These are phyloP conservation scores for Todiramphus saurophagus DNA, from an alignment of 2,113 vertebrate species.

Conservation along the genomic window DNA sequence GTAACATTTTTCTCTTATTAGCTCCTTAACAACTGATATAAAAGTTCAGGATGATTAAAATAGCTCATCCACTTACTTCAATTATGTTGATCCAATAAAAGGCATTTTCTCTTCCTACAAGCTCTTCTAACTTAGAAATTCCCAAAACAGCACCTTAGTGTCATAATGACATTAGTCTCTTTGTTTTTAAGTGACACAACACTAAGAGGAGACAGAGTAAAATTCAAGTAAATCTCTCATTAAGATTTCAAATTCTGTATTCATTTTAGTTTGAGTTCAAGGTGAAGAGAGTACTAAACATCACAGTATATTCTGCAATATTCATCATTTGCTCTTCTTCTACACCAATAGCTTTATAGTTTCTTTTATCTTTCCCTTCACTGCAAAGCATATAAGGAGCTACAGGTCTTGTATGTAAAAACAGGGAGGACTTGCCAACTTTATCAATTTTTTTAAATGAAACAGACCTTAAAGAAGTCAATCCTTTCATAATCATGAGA, in stretches of 20 bases:
- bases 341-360: background rate
- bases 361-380: background rate
- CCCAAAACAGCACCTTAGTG: background rate
- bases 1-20: background rate
- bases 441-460: background rate
- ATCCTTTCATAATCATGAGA: background rate
- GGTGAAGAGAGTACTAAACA: background rate
- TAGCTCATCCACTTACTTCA: rapidly evolving
- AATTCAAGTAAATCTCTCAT: background rate
- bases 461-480: background rate
- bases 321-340: background rate
- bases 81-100: background rate
- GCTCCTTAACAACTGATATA: background rate
- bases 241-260: background rate
- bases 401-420: background rate
- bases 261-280: background rate
- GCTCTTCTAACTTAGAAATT: background rate
- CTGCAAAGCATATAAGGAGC: rapidly evolving
- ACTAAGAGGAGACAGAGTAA: background rate
- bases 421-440: background rate
- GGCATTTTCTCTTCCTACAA: background rate
- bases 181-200: background rate
- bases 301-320: background rate
- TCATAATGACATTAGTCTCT: background rate
- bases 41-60: background rate